These are phyloP conservation scores for Chaenogobius annularis DNA, from an alignment of 2,113 vertebrate species.

Conservation along the genomic window DNA sequence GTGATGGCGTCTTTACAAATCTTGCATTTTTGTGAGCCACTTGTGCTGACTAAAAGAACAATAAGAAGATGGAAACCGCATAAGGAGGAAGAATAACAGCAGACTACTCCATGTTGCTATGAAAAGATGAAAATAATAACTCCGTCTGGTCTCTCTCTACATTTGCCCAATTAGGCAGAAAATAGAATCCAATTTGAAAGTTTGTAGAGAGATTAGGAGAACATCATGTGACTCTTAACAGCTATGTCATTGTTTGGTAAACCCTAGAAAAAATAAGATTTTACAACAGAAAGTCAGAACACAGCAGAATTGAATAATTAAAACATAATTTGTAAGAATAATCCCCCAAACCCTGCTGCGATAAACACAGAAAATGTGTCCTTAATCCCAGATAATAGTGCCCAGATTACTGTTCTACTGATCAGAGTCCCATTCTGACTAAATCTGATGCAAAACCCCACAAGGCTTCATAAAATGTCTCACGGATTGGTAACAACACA, in stretches of 20 bases:
- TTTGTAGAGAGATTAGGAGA: conserved; percentile 23
- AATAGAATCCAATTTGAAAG: conserved; percentile 62
- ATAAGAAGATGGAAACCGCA: neutral
- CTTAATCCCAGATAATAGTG: conserved; percentile 13
- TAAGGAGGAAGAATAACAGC: neutral
- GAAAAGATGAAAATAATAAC: neutral
- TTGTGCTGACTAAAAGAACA: neutral
- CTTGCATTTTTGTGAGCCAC: neutral
- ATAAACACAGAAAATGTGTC: conserved; percentile 6
- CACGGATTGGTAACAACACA: neutral
- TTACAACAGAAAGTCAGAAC: neutral
- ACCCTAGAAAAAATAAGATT: neutral
- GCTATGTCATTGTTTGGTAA: neutral
- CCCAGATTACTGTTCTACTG: neutral
- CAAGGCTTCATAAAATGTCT: neutral
- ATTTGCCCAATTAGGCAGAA: conserved; percentile 70
- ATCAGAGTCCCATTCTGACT: neutral
- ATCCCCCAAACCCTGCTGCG: neutral
- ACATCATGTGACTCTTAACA: neutral
- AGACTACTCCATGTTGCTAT: conserved; percentile 1
- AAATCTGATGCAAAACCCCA: neutral
- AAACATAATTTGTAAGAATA: conserved; percentile 6
- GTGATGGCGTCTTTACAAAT: neutral
- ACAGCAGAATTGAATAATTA: neutral
- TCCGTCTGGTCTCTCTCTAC: neutral